Base-by-base conservation (phyloP, 2,888 invertebrate species). In the Tryphoninae sp. region DNA sequence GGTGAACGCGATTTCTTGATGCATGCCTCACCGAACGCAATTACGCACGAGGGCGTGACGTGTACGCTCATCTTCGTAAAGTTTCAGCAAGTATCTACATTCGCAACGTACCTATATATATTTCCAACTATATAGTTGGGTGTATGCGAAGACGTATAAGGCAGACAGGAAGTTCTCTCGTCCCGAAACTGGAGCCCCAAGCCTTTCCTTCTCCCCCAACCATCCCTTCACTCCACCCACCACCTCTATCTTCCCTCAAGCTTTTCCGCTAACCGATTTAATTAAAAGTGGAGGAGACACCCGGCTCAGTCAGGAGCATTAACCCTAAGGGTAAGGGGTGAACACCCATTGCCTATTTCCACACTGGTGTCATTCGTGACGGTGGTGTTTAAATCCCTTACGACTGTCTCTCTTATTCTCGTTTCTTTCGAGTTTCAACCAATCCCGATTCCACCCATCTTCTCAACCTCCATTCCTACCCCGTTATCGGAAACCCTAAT, bases 241-340 rank as follows among this genome's bases (percentile, higher is more conserved):
- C 45, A 19, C 55, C 77, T 74, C 65, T 68, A 78, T 42, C 51
- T 55, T 26, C 26, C 69, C 26, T 55, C 71, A 23, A 67, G 78
- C 71, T 75, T 76, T 82, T 65, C 62, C 67, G 33, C 65, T 78
- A 82, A 78, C 84, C 83, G 83, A 85, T 88, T 88, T 89, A 88
- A 89, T 89, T 88, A 88, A 86, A 86, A 84, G 73, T 83, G 81
- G 80, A 71, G 83, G 82, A 86, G 84, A 83, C 82, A 83, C 82
- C 67, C 42, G 67, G 71, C 49, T 72, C 67, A 40, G 55, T 62
- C 62, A 76, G 64, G 65, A 61, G 75, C 61, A 83, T 86, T 85
- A 86, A 85, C 82, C 72, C 84, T 84, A 19, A 22, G 33, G 33
- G 33, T 33, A 6, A 81, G 83, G 78, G 79, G 81, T 69, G 68